Evolutionary conservation across 2,113 vertebrate species (phyloP), one percentile per base, ranked within the genome.

Genomic region (Cyprinus carpio): DNA sequence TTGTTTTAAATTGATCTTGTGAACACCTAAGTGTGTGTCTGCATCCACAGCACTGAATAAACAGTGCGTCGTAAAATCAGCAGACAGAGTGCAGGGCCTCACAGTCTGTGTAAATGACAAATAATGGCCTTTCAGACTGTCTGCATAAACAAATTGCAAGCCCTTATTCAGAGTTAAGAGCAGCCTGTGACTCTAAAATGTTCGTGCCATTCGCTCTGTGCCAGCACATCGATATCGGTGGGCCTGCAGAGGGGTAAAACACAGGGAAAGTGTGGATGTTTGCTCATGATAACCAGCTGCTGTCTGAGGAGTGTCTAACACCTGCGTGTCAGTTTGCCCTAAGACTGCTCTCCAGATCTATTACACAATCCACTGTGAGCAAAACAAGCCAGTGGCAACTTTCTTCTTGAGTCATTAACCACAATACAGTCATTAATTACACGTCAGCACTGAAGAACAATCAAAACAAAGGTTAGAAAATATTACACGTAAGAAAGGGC

Each of bases 241-340:
- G 56, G 62, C 75, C 71, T 34, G 8, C 80, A 76, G 49, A 71
- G 84, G 25, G 65, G 29, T 4, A 16, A 75, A 69, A 56, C 12
- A 51, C 34, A 29, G 77, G 4, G n/a, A 56, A 4, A 23, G 69
- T 78, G 80, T 75, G 88, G 85, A 62, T 86, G 85, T 67, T 67
- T 89, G 56, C 77, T 82, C 13, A 43, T 87, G 88, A 87, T 79
- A 49, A 81, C 49, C 67, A 76, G 83, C 27, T 20, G 23, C 62
- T 78, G 78, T 77, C 88, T 92, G 91, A 89, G 91, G 91, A 87
- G 85, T 31, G 74, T 72, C 82, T 86, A 71, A 75, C 90, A 90
- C 89, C 91, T 89, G 91, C 90, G 92, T 91, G 87, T 89, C 85
- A 93, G 92, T 92, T 87, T 72, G 86, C 90, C 90, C 85, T 90